Evolutionary conservation across 2,888 invertebrate species (phyloP).

Genomic region (Synergus laeviventris): DNA sequence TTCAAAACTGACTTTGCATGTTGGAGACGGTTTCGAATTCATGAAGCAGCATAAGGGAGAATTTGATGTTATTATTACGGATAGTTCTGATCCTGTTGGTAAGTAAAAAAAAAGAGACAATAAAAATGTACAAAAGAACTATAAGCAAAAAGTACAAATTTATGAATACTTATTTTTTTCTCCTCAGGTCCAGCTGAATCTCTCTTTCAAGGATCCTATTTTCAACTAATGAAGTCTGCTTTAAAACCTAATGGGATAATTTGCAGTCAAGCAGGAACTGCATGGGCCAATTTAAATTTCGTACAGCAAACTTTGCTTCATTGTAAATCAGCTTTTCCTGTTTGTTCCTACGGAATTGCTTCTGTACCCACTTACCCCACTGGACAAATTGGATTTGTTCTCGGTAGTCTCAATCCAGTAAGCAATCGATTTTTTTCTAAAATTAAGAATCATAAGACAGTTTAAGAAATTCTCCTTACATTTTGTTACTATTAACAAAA

Average conservation of each 20-base stretch:
- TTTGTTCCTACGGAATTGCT: constrained; percentile 87
- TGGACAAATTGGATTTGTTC: constrained; percentile 96
- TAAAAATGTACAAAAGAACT: not conserved
- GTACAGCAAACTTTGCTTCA: constrained; percentile 86
- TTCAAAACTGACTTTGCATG: constrained; percentile 88
- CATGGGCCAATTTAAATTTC: constrained; percentile 88
- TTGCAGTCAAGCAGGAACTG: constrained; percentile 91
- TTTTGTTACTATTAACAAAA: not conserved
- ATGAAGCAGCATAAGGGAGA: constrained; percentile 89
- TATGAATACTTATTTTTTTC: constrained; percentile 13
- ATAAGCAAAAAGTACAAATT: not conserved
- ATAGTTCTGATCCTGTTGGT: constrained; percentile 98
- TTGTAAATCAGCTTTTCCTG: constrained; percentile 87
- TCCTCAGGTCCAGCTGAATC: constrained; percentile 82
- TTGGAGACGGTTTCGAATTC: constrained; percentile 97
- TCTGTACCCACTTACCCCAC: constrained; percentile 97
- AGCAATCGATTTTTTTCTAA: constrained; percentile 58
- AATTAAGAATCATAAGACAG: not conserved
- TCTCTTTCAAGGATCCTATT: constrained; percentile 89
- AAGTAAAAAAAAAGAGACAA: constrained; percentile 52
- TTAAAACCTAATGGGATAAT: constrained; percentile 91
- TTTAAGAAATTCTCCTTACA: not conserved
- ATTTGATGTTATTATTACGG: constrained; percentile 98
- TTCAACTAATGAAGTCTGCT: constrained; percentile 88
- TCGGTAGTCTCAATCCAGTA: constrained; percentile 86